Base-by-base conservation (phyloP, 2,113 vertebrate genomes). In the Neotoma lepida region DNA sequence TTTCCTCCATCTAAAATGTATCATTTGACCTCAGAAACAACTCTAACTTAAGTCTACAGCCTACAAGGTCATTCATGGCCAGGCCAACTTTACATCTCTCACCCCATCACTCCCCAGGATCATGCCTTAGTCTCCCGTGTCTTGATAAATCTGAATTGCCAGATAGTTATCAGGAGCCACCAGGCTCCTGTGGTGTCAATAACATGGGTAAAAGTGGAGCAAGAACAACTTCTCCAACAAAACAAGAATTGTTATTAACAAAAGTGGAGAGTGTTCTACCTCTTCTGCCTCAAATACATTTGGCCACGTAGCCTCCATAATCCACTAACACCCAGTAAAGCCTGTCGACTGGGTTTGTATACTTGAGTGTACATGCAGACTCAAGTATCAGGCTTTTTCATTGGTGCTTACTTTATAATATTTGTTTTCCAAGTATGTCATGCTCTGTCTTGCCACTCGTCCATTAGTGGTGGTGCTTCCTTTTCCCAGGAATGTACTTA, bases 151-250 rank as follows among this genome's bases (percentile, higher is more conserved):
- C 33, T 64, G 61, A 78, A 66, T 18, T 58, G 20, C 28, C 33
- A n/a, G 5, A 44, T 3, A 63, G 4, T 12, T 77, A 15, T 28
- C 63, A 63, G 24, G 18, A 41, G 7, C 68, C 33, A 51, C 17
- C 18, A 76, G 30, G 17, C 35, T 85, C 58, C 56, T 63, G 0
- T n/a, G 35, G 33, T 54, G 26, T 61, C 35, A 74, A 10, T 24
- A 54, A 74, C 44, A 2, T 2, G 46, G 13, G 61, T 82, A 58
- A 78, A 56, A 85, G 20, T 54, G 18, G 35, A 90, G 17, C 12
- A 63, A 91, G 33, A 35, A 61, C 28, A 20, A 61, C 56, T 87
- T 95, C 85, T 15, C 93, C 96, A 90, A 22, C 73, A 90, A 93
- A 91, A 41, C 44, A 78, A 17, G 13, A 2, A 0, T 3, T 61